Evolutionary conservation across 2,888 invertebrate species (phyloP).

Genomic region (Phyllotreta striolata): DNA sequence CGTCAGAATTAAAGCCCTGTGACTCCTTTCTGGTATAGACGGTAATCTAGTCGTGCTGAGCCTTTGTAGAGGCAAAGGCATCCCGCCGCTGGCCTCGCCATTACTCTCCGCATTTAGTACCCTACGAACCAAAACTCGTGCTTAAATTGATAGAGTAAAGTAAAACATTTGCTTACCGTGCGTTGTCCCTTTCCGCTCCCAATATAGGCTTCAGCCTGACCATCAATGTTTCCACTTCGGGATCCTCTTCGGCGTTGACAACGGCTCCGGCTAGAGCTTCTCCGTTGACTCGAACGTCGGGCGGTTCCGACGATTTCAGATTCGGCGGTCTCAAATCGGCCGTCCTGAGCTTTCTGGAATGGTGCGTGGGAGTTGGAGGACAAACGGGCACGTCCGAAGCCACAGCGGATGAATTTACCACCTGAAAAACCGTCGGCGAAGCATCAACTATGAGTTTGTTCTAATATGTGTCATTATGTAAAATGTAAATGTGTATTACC

Average conservation of each 20-base stretch:
- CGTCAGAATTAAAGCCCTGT: conserved; percentile 56
- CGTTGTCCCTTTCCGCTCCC: conserved; percentile 42
- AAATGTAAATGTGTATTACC: conserved; percentile 55
- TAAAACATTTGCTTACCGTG: conserved; percentile 26
- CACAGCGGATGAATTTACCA: conserved; percentile 31
- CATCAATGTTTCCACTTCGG: conserved; percentile 26
- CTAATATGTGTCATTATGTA: neutral
- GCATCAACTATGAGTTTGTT: too few relatives aligned
- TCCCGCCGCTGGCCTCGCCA: conserved; percentile 62
- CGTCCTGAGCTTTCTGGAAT: conserved; percentile 72
- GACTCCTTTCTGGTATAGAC: conserved; percentile 80
- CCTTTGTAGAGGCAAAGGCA: conserved; percentile 71
- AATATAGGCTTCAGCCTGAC: conserved; percentile 26
- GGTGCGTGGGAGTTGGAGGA: conserved; percentile 89
- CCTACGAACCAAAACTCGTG: neutral
- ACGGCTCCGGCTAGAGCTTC: conserved; percentile 14
- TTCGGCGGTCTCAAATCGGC: conserved; percentile 61
- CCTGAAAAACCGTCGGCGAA: conserved; percentile 24
- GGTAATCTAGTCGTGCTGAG: conserved; percentile 79
- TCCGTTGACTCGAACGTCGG: conserved; percentile 35
- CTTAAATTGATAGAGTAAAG: neutral
- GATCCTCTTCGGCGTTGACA: conserved; percentile 17
- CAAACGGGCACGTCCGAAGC: conserved; percentile 67
- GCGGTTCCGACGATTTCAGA: conserved; percentile 60
- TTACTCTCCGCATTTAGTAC: conserved; percentile 45